Percentiles rank a stretch among this genome's conserved stretches.
phyloP scores from a whole-genome alignment of 2,888 invertebrate species.

The Metopia argyrocephala region DNA sequence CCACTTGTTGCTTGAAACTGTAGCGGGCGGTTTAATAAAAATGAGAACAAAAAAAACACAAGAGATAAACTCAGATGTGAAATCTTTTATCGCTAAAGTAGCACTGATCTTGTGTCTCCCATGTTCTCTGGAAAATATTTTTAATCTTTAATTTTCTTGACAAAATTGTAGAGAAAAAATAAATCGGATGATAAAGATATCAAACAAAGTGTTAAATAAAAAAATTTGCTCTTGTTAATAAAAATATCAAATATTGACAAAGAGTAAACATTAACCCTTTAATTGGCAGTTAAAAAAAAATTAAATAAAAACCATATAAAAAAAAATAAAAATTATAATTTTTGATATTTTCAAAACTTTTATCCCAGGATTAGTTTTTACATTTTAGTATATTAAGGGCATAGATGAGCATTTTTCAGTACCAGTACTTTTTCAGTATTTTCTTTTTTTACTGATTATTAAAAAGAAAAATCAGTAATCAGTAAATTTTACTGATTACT shows the following conservation, averaged over 20 bases:
- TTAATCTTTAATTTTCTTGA: constrained; percentile 2
- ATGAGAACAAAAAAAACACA: not conserved
- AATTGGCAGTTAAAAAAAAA: not conserved
- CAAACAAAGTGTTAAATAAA: constrained; percentile 17
- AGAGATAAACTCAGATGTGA: constrained; percentile 15
- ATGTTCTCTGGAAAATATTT: constrained; percentile 12
- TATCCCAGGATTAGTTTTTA: too few relatives aligned
- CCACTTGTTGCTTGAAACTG: constrained; percentile 17
- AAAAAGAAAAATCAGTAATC: too few relatives aligned
- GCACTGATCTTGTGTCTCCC: constrained; percentile 33
- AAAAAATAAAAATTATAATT: not conserved
- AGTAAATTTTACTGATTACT: too few relatives aligned
- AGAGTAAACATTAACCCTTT: constrained; percentile 30
- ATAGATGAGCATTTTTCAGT: too few relatives aligned
- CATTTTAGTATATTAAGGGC: too few relatives aligned
- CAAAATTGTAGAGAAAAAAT: not conserved
- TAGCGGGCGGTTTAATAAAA: not conserved
- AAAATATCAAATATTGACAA: constrained; percentile 5
- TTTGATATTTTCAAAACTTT: too few relatives aligned
- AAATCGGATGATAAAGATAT: constrained; percentile 33
- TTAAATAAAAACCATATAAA: not conserved
- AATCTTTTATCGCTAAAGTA: constrained; percentile 41
- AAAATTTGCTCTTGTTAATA: constrained; percentile 30
- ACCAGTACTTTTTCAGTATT: too few relatives aligned
- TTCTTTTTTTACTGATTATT: too few relatives aligned